Percentiles rank a stretch among this genome's conserved stretches.
Evolutionary conservation across 2,888 invertebrate genomes (phyloP).

Genomic region (Disparrhopalites patrizii): DNA sequence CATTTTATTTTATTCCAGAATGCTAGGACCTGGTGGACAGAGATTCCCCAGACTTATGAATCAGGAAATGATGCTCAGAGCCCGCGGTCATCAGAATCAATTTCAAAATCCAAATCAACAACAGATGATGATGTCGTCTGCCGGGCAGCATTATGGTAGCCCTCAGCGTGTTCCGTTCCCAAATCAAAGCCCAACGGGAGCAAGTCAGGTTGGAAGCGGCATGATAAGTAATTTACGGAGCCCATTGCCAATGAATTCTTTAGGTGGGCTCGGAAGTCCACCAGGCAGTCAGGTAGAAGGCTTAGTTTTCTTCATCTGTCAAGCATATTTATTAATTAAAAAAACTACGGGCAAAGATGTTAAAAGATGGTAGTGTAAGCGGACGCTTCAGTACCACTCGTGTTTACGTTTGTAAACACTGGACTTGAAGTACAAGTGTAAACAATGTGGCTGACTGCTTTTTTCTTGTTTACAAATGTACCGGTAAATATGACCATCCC

Average conservation of each 20-base stretch:
- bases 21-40: conserved; percentile 21
- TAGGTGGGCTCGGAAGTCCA: conserved; percentile 47
- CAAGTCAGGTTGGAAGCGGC: conserved; percentile 32
- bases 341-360: no score
- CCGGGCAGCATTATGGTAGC: conserved; percentile 33
- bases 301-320: background rate
- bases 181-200: conserved; percentile 44
- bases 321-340: background rate
- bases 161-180: conserved; percentile 43
- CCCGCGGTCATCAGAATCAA: conserved; percentile 35
- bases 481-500: no score
- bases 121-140: conserved; percentile 22
- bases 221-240: conserved; percentile 39
- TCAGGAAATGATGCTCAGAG: conserved; percentile 43
- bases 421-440: no score
- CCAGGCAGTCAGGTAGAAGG: conserved; percentile 37
- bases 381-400: no score
- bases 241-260: conserved; percentile 45
- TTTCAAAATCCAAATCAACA: conserved; percentile 33
- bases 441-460: no score
- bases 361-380: background rate
- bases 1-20: no score
- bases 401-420: background rate
- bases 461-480: no score
- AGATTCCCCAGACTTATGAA: conserved; percentile 44